Conservation (phyloP, 2,113 vertebrate species). For the Macaca nemestrina region DNA sequence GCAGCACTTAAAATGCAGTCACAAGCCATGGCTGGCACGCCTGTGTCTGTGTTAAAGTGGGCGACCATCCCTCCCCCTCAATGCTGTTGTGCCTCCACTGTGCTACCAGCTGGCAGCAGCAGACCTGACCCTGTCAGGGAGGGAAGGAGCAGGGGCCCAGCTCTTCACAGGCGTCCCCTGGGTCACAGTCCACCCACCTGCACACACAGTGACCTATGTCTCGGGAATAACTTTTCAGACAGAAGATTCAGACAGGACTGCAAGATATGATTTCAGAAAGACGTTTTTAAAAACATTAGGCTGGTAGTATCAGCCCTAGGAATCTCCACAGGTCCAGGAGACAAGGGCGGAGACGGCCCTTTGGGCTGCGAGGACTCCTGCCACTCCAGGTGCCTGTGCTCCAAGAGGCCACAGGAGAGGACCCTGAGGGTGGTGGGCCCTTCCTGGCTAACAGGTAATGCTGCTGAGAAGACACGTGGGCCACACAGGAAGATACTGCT, state of each 20-base stretch:
- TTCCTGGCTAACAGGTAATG: neutral
- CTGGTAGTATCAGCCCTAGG: neutral
- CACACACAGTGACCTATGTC: neutral
- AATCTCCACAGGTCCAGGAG: neutral
- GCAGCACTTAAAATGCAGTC: rapidly evolving
- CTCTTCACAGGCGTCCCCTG: too few relatives aligned
- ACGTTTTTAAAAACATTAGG: neutral
- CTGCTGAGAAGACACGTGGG: too few relatives aligned
- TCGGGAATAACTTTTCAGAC: neutral
- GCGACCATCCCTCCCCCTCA: neutral
- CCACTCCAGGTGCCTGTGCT: too few relatives aligned
- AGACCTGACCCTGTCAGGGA: neutral
- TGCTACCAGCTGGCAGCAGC: too few relatives aligned
- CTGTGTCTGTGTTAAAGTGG: rapidly evolving
- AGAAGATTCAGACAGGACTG: neutral
- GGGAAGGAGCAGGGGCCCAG: too few relatives aligned
- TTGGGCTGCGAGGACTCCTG: neutral
- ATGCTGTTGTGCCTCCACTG: too few relatives aligned
- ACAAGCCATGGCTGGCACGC: neutral
- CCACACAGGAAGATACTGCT: neutral
- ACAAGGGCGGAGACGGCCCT: neutral
- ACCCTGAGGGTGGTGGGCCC: neutral
- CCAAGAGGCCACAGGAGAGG: neutral
- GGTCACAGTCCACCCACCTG: too few relatives aligned
- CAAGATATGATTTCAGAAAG: neutral